Percentiles rank a stretch among this genome's conserved stretches.
phyloP scores from a whole-genome alignment of 2,113 vertebrate genomes.

The Pygoscelis antarcticus region DNA sequence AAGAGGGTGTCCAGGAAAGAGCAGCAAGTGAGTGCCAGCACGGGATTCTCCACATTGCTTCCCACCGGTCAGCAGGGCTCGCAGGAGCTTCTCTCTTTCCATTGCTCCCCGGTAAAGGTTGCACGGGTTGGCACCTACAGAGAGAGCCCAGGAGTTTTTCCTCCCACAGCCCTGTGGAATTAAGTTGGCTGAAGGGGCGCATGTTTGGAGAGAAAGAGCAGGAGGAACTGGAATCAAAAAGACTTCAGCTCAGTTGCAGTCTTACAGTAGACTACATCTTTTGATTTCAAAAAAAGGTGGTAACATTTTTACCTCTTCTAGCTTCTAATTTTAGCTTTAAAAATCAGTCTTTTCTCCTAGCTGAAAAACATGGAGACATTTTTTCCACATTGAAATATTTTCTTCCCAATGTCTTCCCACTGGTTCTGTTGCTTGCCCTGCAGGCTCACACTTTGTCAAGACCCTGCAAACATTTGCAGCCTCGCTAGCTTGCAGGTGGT shows the following conservation, averaged over 20 bases:
- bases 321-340: not conserved
- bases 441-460: not conserved
- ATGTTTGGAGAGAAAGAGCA: not conserved
- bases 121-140: not conserved
- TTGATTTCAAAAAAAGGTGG: not conserved
- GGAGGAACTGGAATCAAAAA: not conserved
- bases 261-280: not conserved
- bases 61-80: rapidly evolving
- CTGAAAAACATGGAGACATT: not conserved
- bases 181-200: rapidly evolving
- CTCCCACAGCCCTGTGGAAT: rapidly evolving
- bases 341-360: not conserved
- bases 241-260: not conserved
- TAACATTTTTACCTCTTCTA: not conserved
- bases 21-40: rapidly evolving
- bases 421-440: not conserved
- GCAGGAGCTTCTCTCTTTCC: not conserved
- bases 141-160: not conserved
- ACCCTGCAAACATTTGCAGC: not conserved
- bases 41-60: not conserved
- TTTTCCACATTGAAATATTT: not conserved
- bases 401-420: not conserved
- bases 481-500: not conserved
- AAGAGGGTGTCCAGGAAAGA: not conserved
- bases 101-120: not conserved